Evolutionary conservation across 1,140 invertebrate genomes (phyloP).

Genomic region (Drosophila leontia): DNA sequence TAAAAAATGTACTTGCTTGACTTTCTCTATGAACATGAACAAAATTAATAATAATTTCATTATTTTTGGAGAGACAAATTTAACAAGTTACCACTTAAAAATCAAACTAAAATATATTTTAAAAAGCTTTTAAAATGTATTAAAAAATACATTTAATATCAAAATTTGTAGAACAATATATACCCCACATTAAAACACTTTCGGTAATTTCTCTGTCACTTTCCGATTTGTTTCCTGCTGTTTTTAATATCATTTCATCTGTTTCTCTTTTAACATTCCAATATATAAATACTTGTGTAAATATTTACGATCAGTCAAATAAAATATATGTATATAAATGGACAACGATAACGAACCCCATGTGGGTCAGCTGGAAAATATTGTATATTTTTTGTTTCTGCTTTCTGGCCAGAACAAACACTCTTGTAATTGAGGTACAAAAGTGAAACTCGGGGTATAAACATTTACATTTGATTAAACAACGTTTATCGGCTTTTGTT

Average conservation of each 20-base stretch:
- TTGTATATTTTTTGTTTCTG: conserved; percentile 10
- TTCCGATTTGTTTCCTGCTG: conserved; percentile 19
- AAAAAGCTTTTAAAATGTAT: background rate
- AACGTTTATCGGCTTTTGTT: conserved; percentile 67
- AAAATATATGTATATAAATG: conserved; percentile 34
- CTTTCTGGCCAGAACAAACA: conserved; percentile 54
- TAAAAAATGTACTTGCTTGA: conserved; percentile 4
- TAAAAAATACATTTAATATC: background rate
- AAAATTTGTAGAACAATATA: background rate
- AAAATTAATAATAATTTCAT: background rate
- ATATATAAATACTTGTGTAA: conserved; percentile 17
- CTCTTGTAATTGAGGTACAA: conserved; percentile 49
- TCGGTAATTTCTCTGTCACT: conserved; percentile 24
- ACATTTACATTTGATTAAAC: conserved; percentile 79
- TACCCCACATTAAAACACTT: background rate
- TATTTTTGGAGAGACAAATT: background rate
- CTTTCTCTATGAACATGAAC: conserved; percentile 7
- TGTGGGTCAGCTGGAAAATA: conserved; percentile 62
- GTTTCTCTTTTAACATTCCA: conserved; percentile 2
- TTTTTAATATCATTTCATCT: conserved; percentile 22
- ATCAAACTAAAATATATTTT: background rate
- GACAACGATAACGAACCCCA: conserved; percentile 56
- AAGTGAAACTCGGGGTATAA: conserved; percentile 73
- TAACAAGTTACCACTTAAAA: background rate
- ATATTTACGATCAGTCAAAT: conserved; percentile 38